phyloP scores from a whole-genome alignment of 2,797 vertebrate species.

The Lithobates sylvaticus region DNA sequence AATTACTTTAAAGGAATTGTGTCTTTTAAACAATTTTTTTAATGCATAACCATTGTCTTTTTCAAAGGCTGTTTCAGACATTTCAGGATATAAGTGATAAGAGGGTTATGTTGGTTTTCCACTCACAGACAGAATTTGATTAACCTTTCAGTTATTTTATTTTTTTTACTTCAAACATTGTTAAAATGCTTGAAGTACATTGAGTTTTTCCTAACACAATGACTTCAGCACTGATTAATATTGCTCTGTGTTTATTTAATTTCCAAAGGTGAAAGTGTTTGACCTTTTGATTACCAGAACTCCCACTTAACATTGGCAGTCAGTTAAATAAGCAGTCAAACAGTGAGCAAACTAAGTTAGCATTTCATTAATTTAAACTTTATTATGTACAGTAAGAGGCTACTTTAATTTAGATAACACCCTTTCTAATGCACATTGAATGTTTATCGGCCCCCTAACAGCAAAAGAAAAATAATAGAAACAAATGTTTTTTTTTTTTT shows the following conservation, averaged over 20 bases:
- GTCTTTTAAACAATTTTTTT: background rate
- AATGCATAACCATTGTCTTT: background rate
- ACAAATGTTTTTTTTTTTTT: background rate
- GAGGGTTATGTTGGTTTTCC: constrained; percentile 18
- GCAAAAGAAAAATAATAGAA: background rate
- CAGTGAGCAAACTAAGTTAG: constrained; percentile 10
- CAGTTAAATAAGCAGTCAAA: constrained; percentile 14
- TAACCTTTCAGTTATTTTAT: constrained; percentile 58
- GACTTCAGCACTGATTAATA: constrained; percentile 19
- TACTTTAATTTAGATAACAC: background rate
- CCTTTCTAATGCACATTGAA: background rate
- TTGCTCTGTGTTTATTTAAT: constrained; percentile 21
- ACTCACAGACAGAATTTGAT: constrained; percentile 33
- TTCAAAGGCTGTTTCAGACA: background rate
- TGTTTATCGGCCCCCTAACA: background rate
- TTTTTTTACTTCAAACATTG: constrained; percentile 65
- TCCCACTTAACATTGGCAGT: constrained; percentile 27
- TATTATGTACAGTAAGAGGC: background rate
- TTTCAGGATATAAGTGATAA: constrained; percentile 31
- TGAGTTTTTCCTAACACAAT: constrained; percentile 18
- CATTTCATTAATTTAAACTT: constrained; percentile 1
- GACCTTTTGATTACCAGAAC: constrained; percentile 34
- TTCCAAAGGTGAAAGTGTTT: constrained; percentile 30
- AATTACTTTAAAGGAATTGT: background rate
- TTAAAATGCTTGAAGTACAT: constrained; percentile 33